A percentile compares a stretch with the other conserved stretches of the same genome.
phyloP scores from a whole-genome alignment of 2,888 invertebrate species.

The Cryptocheilus praepositus region DNA sequence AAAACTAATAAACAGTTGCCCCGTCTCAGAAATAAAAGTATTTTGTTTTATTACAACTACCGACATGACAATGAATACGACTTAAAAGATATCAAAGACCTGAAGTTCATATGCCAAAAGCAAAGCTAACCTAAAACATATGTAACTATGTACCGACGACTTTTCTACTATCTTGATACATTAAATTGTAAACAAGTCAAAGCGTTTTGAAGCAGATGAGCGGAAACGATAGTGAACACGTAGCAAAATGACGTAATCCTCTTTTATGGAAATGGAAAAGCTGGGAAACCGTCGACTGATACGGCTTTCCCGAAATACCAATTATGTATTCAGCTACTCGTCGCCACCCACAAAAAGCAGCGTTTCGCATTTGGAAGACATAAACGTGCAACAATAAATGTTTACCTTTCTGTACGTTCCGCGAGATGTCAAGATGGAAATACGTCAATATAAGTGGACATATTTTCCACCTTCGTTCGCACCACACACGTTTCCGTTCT shows the following conservation, averaged over 20 bases:
- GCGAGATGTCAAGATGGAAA: conserved; percentile 67
- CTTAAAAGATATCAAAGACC: too few species aligned
- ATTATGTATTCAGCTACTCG: neutral
- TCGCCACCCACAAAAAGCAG: neutral
- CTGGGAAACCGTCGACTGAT: neutral
- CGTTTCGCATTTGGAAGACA: too few species aligned
- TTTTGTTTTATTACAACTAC: too few species aligned
- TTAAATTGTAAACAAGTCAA: too few species aligned
- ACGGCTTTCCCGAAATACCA: neutral
- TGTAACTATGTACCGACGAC: too few species aligned
- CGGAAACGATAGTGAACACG: conserved; percentile 23
- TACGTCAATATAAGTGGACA: conserved; percentile 66
- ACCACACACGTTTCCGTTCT: conserved; percentile 18
- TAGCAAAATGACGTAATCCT: conserved; percentile 45
- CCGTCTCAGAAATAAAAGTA: too few species aligned
- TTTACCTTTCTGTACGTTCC: conserved; percentile 62
- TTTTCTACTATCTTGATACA: too few species aligned
- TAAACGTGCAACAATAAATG: neutral
- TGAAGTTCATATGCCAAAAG: too few species aligned
- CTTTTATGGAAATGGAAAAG: conserved; percentile 1
- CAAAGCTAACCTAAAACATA: too few species aligned
- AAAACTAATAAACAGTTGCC: too few species aligned
- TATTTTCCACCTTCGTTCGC: conserved; percentile 53
- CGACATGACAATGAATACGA: too few species aligned
- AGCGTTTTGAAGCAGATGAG: neutral